Evolutionary conservation across 53 echinoderm and acorn worm species (phyloP).

Genomic region (Echinometra lucunter): DNA sequence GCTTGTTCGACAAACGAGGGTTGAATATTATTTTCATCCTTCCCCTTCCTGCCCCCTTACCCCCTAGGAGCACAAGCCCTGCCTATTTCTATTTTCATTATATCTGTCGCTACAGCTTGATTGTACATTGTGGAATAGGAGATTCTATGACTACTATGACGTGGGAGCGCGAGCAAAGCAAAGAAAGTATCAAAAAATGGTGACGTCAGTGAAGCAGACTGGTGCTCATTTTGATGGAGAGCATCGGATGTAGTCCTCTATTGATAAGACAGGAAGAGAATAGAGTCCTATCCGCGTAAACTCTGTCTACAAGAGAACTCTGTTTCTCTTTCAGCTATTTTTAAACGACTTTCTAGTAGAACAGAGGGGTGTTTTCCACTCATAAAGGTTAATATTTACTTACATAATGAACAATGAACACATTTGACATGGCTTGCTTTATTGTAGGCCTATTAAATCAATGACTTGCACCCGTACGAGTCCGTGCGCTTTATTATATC

Average conservation of each 20-base stretch:
- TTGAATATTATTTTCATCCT: too few species aligned
- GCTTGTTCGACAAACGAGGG: neutral
- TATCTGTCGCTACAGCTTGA: conserved; percentile 52
- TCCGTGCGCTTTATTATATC: neutral
- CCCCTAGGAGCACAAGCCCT: neutral
- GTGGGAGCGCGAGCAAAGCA: conserved; percentile 23
- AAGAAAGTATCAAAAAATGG: conserved; percentile 57
- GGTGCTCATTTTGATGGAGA: conserved; percentile 59
- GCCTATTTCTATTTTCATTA: conserved; percentile 48
- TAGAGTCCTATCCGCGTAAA: conserved; percentile 23
- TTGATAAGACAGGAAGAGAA: conserved; percentile 29
- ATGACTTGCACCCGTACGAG: neutral
- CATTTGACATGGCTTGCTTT: neutral
- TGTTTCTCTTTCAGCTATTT: conserved; percentile 15
- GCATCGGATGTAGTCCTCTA: conserved; percentile 45
- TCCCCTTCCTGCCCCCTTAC: neutral
- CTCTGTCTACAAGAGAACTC: neutral
- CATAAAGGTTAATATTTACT: neutral
- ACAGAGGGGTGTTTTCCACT: neutral
- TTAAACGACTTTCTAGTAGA: neutral
- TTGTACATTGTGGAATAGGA: conserved; percentile 32
- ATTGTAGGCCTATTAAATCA: neutral
- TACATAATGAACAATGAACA: neutral
- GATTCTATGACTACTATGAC: conserved; percentile 67
- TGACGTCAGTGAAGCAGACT: conserved; percentile 61